These are phyloP conservation scores for Actias luna DNA, from an alignment of 2,888 invertebrate species.

Conservation along the genomic window DNA sequence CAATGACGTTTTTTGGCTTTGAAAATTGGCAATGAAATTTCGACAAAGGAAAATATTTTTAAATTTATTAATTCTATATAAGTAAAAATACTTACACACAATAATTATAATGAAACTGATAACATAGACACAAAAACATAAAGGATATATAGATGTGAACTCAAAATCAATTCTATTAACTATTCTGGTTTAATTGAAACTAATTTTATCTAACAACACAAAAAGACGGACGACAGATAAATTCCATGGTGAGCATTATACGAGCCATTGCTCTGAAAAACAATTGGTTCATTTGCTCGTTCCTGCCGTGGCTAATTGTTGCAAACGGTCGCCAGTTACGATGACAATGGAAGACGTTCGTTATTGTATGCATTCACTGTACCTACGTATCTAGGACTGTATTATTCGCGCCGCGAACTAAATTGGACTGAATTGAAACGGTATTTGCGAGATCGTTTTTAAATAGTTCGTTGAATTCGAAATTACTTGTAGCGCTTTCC, in stretches of 20 bases:
- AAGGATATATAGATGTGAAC: not conserved
- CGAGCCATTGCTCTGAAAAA: constrained; percentile 26
- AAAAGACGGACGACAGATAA: constrained; percentile 24
- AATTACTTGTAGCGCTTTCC: not conserved
- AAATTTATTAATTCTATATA: too few species aligned
- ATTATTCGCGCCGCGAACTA: constrained; percentile 40
- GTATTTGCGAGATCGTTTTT: constrained; percentile 20
- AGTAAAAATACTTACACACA: too few species aligned
- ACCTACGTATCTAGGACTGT: constrained; percentile 47
- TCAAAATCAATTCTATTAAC: not conserved
- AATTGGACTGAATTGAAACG: constrained; percentile 30
- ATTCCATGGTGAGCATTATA: constrained; percentile 42
- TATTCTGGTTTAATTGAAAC: not conserved
- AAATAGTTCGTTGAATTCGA: constrained; percentile 14
- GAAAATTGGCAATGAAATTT: too few species aligned
- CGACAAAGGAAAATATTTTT: too few species aligned
- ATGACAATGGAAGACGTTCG: constrained; percentile 56
- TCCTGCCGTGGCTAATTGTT: constrained; percentile 67
- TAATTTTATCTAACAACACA: not conserved
- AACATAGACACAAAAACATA: not conserved
- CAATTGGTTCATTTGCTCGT: constrained; percentile 67
- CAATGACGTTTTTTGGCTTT: too few species aligned
- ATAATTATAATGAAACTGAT: too few species aligned
- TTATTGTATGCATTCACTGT: constrained; percentile 41
- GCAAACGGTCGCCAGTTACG: constrained; percentile 63